Evolutionary conservation across 1,140 invertebrate genomes (phyloP).

Genomic region (Hypsibius dujardini): DNA sequence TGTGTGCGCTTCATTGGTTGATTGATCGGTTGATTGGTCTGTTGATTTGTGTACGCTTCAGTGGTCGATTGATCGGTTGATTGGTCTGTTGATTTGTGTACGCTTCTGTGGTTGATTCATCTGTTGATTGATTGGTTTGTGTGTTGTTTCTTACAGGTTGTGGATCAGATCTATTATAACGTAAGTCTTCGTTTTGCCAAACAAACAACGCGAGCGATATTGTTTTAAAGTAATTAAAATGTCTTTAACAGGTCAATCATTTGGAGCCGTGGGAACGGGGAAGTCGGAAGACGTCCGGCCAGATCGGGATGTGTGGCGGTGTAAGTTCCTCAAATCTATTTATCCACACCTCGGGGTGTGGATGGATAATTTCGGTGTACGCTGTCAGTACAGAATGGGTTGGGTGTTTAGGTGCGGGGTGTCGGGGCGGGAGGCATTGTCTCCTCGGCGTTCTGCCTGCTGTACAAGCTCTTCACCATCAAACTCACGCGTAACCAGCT

Average conservation of each 20-base stretch:
- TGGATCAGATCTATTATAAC: conserved; percentile 99
- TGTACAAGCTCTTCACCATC: conserved; percentile 93
- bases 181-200: conserved; percentile 33
- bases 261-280: conserved; percentile 99
- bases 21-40: background rate
- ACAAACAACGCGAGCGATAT: too few relatives aligned
- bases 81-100: background rate
- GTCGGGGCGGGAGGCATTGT: conserved; percentile 97
- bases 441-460: conserved; percentile 88
- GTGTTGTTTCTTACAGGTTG: background rate
- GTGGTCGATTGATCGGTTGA: background rate
- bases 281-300: conserved; percentile 66
- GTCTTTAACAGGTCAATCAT: conserved; percentile 50
- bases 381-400: background rate
- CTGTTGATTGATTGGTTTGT: background rate
- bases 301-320: conserved; percentile 97
- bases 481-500: conserved; percentile 90
- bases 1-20: background rate
- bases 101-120: background rate
- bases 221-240: too few relatives aligned
- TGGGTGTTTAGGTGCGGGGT: conserved; percentile 57
- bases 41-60: background rate
- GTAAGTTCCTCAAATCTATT: conserved; percentile 40
- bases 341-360: background rate
- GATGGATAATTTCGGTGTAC: conserved; percentile 12